Evolutionary conservation across 2,888 invertebrate genomes (phyloP).

Genomic region (Protodeltote pygarga): DNA sequence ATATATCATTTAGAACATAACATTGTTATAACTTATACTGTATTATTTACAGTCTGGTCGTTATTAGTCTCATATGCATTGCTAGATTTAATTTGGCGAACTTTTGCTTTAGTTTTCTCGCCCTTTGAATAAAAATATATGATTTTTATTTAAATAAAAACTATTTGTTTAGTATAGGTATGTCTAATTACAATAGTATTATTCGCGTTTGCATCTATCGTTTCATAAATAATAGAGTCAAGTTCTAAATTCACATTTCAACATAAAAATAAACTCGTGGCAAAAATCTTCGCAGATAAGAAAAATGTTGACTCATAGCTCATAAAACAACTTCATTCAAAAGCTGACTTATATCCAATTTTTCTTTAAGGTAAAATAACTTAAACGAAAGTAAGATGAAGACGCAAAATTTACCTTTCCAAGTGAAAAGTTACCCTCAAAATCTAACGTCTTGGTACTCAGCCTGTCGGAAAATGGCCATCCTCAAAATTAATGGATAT

Average conservation of each 20-base stretch:
- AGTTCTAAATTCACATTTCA: no score
- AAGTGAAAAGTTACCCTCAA: constrained; percentile 64
- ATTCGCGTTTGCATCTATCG: no score
- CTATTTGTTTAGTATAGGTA: no score
- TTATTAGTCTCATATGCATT: constrained; percentile 27
- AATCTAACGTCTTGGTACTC: constrained; percentile 71
- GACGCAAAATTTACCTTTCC: constrained; percentile 60
- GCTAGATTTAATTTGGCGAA: constrained; percentile 30
- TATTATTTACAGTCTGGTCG: constrained; percentile 45
- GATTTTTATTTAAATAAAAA: no score
- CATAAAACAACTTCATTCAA: constrained; percentile 11
- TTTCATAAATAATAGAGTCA: no score
- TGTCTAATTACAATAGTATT: background rate
- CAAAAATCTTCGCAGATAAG: constrained; percentile 4
- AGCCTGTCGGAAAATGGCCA: constrained; percentile 79
- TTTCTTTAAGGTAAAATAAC: constrained; percentile 34
- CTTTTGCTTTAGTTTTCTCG: constrained; percentile 37
- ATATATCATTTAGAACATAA: constrained; percentile 68
- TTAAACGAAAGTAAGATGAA: constrained; percentile 46
- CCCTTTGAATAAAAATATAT: constrained; percentile 42
- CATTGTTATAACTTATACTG: constrained; percentile 43
- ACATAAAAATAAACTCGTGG: no score
- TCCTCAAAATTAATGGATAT: constrained; percentile 84
- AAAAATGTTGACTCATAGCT: constrained; percentile 10
- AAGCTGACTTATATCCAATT: constrained; percentile 25